Base-by-base conservation (phyloP, 1,140 invertebrate species). In the Dendroctonus valens region DNA sequence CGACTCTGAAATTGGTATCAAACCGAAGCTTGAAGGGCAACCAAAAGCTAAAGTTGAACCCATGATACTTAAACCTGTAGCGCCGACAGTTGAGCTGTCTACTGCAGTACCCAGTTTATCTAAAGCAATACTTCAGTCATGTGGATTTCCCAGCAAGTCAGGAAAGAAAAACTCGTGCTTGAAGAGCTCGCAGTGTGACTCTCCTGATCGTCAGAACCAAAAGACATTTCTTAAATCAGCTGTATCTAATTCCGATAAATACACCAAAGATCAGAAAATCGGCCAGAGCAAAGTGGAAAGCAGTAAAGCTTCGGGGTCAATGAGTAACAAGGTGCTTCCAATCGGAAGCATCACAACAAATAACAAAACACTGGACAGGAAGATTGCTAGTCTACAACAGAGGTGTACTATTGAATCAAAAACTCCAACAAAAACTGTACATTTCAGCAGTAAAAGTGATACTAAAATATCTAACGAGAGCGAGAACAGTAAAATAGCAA, bases 171-270 rank as follows among this genome's bases (percentile, higher is more conserved):
- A 74, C n/a, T 67, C 49, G n/a, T 71, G 55, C 42, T 46, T 68
- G 9, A 63, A 69, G 26, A 26, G 26, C 3, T 2, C 26, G 3
- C 26, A 26, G 26, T 26, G 1, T 26, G 70, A 71, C 52, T 66
- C 68, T 49, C 54, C 59, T 2, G 73, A 76, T 6, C 51, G 38
- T 7, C 64, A 69, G n/a, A 64, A 59, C 7, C 70, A 72, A 40
- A 72, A 72, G 50, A 73, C 72, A 51, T 75, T 76, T 72, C 72
- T 76, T 69, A 77, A 77, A 54, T 65, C 73, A 64, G 73, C 74
- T 71, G 63, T 70, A 69, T 64, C 69, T 70, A 67, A 70, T 62
- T 57, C 75, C 70, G 72, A 75, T n/a, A 76, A 70, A 61, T 65
- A 69, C 70, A 26, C 55, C 39, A 62, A 69, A 53, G 70, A 69